Evolutionary conservation across 2,797 vertebrate genomes (phyloP).

Genomic region (Ceryle rudis): DNA sequence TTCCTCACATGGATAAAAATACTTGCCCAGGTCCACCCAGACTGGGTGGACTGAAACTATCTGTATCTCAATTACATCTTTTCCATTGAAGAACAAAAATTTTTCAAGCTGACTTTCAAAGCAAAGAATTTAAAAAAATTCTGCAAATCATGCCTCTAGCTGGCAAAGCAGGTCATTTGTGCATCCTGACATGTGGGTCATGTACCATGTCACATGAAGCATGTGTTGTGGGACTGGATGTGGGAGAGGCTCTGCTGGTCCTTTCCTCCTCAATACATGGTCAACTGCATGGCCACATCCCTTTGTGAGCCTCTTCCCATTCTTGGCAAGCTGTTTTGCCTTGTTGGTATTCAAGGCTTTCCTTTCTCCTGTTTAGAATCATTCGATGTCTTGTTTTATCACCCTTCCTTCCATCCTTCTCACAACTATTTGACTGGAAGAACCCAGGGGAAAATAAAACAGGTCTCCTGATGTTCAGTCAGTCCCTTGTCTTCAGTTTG

Average conservation of each 20-base stretch:
- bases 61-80: background rate
- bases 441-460: background rate
- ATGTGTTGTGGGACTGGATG: accelerated
- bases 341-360: background rate
- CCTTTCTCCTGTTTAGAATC: background rate
- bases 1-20: background rate
- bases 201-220: accelerated
- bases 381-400: background rate
- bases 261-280: accelerated
- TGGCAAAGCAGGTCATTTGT: background rate
- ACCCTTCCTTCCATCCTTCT: background rate
- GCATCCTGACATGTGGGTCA: background rate
- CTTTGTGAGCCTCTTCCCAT: accelerated
- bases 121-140: background rate
- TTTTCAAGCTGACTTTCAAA: background rate
- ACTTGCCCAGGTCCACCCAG: background rate
- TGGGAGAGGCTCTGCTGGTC: background rate
- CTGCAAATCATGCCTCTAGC: background rate
- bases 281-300: background rate
- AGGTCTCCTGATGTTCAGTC: background rate
- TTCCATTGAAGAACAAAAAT: background rate
- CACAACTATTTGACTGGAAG: background rate
- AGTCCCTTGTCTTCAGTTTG: background rate
- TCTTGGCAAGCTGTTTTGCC: background rate
- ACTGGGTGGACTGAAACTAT: background rate